Evolutionary conservation across 2,113 vertebrate species (phyloP).

Genomic region (Marmota monax): DNA sequence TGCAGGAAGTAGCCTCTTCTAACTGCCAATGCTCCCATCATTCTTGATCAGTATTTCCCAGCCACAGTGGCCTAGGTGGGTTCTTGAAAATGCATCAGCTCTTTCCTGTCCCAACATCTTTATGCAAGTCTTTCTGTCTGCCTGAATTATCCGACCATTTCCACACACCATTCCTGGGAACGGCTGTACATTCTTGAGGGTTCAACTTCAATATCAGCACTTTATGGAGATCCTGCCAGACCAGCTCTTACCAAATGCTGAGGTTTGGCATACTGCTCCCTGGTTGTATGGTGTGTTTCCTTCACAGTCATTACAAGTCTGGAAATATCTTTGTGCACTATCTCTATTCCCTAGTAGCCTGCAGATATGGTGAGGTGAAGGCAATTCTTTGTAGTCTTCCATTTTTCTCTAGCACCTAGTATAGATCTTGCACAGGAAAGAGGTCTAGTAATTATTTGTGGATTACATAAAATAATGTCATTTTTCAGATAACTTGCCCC

Average conservation of each 20-base stretch:
- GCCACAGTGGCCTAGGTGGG: accelerated
- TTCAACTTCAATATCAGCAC: neutral
- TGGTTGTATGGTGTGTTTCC: neutral
- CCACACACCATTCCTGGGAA: too few relatives aligned
- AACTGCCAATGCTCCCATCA: neutral
- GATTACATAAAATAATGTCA: too few relatives aligned
- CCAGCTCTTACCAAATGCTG: accelerated
- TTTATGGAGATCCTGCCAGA: neutral
- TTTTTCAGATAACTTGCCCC: neutral
- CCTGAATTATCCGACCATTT: neutral
- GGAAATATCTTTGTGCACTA: neutral
- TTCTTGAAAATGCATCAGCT: accelerated
- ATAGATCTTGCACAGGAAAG: neutral
- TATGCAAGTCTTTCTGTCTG: accelerated
- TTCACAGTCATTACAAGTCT: neutral
- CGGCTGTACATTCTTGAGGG: neutral
- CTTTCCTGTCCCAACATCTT: neutral
- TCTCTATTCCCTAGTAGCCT: neutral
- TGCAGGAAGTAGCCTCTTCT: neutral
- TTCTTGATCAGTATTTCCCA: too few relatives aligned
- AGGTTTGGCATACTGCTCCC: neutral
- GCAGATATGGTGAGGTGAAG: neutral
- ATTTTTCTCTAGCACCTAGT: neutral
- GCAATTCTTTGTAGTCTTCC: neutral
- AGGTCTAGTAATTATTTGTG: neutral